Conservation (phyloP, 30 jellyfish, hydroid and myxozoan genomes). For the Turritopsis dohrnii region DNA sequence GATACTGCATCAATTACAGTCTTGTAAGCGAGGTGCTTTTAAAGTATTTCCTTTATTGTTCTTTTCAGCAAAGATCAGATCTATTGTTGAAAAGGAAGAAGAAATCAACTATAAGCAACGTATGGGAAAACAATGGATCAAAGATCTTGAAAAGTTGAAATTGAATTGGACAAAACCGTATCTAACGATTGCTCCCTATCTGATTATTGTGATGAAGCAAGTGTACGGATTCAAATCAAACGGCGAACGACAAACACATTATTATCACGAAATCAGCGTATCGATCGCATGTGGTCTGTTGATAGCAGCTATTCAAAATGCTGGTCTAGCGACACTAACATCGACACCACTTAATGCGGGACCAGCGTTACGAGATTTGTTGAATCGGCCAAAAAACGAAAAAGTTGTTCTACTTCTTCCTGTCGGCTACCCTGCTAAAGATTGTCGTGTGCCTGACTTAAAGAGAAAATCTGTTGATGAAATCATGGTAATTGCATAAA, state of each 20-base stretch:
- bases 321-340: constrained; percentile 42
- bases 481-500: constrained; percentile 21
- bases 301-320: constrained; percentile 40
- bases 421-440: constrained; percentile 45
- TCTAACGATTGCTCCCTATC: constrained; percentile 34
- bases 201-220: constrained; percentile 30
- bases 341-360: constrained; percentile 53
- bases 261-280: constrained; percentile 31
- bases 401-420: constrained; percentile 43
- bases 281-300: constrained; percentile 32
- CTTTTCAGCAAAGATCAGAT: constrained; percentile 17
- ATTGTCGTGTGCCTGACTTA: constrained; percentile 36
- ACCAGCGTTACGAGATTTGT: constrained; percentile 28
- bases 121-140: constrained; percentile 41
- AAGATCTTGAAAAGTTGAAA: constrained; percentile 23
- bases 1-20: no score
- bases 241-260: constrained; percentile 26
- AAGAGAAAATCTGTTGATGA: constrained; percentile 27
- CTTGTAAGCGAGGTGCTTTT: no score
- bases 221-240: constrained; percentile 23
- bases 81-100: constrained; percentile 41
- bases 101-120: constrained; percentile 34
- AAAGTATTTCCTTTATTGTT: not conserved
- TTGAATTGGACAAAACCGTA: constrained; percentile 43
- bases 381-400: no score